Percentiles rank a stretch among this genome's conserved stretches.
Conservation (phyloP, 2,797 vertebrate species). For the Falco naumanni region DNA sequence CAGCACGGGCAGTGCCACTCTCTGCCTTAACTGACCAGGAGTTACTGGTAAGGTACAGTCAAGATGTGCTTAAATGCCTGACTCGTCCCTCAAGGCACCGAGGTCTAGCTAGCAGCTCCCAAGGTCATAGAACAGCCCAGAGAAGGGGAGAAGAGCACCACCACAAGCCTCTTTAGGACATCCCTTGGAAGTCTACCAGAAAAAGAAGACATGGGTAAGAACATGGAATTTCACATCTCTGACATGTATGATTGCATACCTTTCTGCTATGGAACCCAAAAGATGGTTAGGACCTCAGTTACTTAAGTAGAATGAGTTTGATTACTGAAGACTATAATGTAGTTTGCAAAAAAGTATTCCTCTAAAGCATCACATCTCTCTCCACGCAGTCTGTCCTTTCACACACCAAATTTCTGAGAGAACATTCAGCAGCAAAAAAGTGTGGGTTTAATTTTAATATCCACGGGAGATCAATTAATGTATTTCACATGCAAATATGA, state of each 20-base stretch:
- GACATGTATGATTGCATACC: too few relatives aligned
- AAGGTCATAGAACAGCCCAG: too few relatives aligned
- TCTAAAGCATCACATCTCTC: background rate
- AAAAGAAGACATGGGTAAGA: background rate
- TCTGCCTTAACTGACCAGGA: too few relatives aligned
- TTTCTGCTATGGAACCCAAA: background rate
- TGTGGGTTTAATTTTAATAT: slow-evolving; percentile 63
- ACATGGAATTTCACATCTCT: background rate
- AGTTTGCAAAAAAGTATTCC: background rate
- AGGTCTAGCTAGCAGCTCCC: too few relatives aligned
- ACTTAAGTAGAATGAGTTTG: background rate
- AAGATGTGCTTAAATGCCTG: too few relatives aligned
- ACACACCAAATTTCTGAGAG: background rate
- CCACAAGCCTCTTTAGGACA: background rate
- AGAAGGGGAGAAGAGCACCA: too few relatives aligned
- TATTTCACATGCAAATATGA: slow-evolving; percentile 68
- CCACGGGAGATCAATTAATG: slow-evolving; percentile 66
- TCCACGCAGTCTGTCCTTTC: background rate
- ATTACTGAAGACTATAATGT: background rate
- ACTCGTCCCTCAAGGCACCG: too few relatives aligned
- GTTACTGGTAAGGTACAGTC: too few relatives aligned
- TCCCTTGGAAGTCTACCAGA: background rate
- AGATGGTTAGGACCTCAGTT: background rate
- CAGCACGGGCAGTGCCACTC: too few relatives aligned
- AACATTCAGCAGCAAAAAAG: slow-evolving; percentile 8